Base-by-base conservation (phyloP, 2,888 invertebrate species). In the Clitarchus hookeri region DNA sequence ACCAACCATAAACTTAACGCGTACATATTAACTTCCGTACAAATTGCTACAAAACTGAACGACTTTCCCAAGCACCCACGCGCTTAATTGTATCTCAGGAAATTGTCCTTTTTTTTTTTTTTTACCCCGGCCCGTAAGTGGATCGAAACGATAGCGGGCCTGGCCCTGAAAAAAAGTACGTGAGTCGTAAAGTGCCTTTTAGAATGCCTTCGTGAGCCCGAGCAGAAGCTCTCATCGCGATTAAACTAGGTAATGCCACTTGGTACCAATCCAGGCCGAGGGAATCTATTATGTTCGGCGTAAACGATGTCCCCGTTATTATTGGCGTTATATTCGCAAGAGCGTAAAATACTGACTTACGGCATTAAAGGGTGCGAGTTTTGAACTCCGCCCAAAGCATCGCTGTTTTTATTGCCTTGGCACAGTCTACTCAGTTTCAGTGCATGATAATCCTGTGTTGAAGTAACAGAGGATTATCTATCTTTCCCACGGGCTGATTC, bases 181-280 rank as follows among this genome's bases (percentile, higher is more conserved):
- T 1, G 65, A 65, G 65, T 65, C 65, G 65, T 65, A 65, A 65
- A 65, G n/a, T 19, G 23, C 0, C 65, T n/a, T n/a, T 53, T 65
- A 23, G n/a, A 65, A 65, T n/a, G 65, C 65, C 16, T 65, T n/a
- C 65, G 65, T 65, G 65, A 65, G 11, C 65, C 8, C 65, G n/a
- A 65, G 65, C 65, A 65, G n/a, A 65, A n/a, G 65, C 65, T 65
- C n/a, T 65, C 65, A n/a, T 65, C 65, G 65, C 65, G 65, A 65
- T 65, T 65, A 65, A 65, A 65, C 65, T n/a, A n/a, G 65, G n/a
- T 65, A 65, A 65, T 65, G 65, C 65, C 65, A n/a, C 65, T 65
- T 9, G 65, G 23, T 65, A 65, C 65, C 65, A 65, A 65, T 65
- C 65, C 3, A n/a, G 16, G 65, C 48, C 48, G 16, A 48, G 48